A percentile compares a stretch with the other conserved stretches of the same genome.
These are phyloP conservation scores for Takifugu flavidus DNA, from an alignment of 2,113 vertebrate species.

Conservation along the genomic window DNA sequence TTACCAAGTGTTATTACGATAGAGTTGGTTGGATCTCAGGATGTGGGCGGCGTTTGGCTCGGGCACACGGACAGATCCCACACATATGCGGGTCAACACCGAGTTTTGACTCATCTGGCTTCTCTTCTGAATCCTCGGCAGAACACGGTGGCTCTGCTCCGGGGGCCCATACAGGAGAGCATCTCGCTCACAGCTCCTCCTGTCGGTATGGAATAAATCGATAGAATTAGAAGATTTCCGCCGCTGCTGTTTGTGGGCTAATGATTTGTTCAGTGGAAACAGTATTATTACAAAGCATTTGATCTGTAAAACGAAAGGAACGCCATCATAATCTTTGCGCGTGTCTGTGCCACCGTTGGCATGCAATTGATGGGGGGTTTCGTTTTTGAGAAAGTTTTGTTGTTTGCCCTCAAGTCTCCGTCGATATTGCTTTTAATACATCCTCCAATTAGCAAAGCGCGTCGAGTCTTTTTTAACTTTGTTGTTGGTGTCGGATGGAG, in stretches of 20 bases:
- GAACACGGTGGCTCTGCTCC: slow-evolving; percentile 9
- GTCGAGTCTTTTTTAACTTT: slow-evolving; percentile 20
- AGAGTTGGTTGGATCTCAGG: no score
- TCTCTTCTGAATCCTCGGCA: slow-evolving; percentile 21
- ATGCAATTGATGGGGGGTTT: slow-evolving; percentile 20
- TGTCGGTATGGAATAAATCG: no score
- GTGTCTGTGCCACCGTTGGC: not conserved
- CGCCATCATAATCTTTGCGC: no score
- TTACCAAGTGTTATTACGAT: no score
- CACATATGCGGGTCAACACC: slow-evolving; percentile 37
- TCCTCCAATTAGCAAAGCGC: slow-evolving; percentile 44
- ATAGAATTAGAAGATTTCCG: no score
- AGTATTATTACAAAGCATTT: no score
- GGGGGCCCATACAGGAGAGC: slow-evolving; percentile 16
- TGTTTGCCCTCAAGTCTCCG: slow-evolving; percentile 33
- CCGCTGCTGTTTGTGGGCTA: no score
- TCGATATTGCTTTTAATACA: slow-evolving; percentile 31
- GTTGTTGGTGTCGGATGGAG: slow-evolving; percentile 30
- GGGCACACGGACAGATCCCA: slow-evolving; percentile 26
- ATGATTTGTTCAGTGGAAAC: no score
- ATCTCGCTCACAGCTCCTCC: not conserved
- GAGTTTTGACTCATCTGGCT: slow-evolving; percentile 49
- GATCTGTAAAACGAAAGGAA: no score
- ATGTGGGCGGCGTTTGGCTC: no score
- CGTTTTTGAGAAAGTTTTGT: slow-evolving; percentile 25